Conservation (phyloP, 2,797 vertebrate genomes). For the Darevskia mixta region DNA sequence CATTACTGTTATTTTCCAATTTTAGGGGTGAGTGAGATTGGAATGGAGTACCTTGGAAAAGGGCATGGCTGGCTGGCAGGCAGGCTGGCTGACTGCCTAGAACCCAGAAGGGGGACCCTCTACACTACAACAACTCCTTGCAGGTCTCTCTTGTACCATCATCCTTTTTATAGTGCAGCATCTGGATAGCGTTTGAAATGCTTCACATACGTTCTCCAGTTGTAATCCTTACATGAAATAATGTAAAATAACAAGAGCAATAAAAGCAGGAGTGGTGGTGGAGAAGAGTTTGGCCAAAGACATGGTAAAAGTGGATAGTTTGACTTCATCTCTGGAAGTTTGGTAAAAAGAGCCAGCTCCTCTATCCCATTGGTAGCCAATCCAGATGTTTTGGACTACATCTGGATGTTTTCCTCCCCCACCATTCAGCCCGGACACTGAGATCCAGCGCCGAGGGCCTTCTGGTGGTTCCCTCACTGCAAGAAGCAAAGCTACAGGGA, state of each 20-base stretch:
- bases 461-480: too few species aligned
- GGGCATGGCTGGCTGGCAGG: neutral
- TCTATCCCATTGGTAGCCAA: too few species aligned
- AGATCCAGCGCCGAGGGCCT: too few species aligned
- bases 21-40: neutral
- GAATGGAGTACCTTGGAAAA: neutral
- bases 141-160: neutral
- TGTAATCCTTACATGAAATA: neutral
- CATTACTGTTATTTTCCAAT: neutral
- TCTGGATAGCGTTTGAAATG: too few species aligned
- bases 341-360: neutral
- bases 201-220: neutral
- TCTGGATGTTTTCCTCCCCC: too few species aligned
- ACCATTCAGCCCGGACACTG: too few species aligned
- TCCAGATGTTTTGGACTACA: too few species aligned
- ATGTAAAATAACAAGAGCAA: too few species aligned
- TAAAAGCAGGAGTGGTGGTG: neutral
- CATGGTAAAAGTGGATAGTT: too few species aligned
- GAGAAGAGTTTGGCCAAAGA: too few species aligned
- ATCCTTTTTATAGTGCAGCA: neutral
- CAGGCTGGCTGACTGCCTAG: too few species aligned
- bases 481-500: too few species aligned
- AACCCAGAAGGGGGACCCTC: neutral
- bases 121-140: neutral
- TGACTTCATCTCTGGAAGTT: neutral